Conservation (phyloP, 2,113 vertebrate genomes). For the Aythya baeri region DNA sequence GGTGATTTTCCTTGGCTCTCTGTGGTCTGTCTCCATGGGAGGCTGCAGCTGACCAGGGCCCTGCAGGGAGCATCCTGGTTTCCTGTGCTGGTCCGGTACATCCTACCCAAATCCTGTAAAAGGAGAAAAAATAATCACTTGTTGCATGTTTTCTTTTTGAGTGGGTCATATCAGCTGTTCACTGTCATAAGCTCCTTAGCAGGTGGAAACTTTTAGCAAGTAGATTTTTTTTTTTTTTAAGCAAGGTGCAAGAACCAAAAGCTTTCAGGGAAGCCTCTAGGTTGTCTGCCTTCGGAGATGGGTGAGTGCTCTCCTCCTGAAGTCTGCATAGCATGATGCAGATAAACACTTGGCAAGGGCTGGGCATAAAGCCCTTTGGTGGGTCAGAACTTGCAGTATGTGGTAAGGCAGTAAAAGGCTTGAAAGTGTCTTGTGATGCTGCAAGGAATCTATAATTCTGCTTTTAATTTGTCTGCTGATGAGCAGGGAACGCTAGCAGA, state of each 20-base stretch:
- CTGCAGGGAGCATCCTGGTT: neutral
- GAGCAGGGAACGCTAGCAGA: neutral
- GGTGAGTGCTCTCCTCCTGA: neutral
- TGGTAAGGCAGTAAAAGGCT: neutral
- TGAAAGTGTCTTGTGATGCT: conserved; percentile 6
- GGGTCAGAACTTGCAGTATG: neutral
- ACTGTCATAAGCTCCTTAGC: neutral
- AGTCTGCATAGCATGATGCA: neutral
- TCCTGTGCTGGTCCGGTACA: neutral
- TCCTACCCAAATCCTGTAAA: neutral
- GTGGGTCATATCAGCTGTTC: neutral
- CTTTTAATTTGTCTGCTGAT: conserved; percentile 36
- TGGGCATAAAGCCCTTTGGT: neutral
- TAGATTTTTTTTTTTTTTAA: neutral
- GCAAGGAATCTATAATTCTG: conserved; percentile 42
- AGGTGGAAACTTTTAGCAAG: neutral
- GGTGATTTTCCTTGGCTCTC: neutral
- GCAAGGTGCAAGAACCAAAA: neutral
- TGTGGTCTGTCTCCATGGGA: neutral
- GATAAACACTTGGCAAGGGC: conserved; percentile 10
- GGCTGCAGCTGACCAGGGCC: neutral
- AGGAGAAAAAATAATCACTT: rapidly evolving
- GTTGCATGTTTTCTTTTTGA: neutral
- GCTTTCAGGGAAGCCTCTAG: neutral
- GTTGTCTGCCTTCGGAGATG: conserved; percentile 6